These are phyloP conservation scores for Resseliella maxima DNA, from an alignment of 2,888 invertebrate genomes.

Conservation along the genomic window DNA sequence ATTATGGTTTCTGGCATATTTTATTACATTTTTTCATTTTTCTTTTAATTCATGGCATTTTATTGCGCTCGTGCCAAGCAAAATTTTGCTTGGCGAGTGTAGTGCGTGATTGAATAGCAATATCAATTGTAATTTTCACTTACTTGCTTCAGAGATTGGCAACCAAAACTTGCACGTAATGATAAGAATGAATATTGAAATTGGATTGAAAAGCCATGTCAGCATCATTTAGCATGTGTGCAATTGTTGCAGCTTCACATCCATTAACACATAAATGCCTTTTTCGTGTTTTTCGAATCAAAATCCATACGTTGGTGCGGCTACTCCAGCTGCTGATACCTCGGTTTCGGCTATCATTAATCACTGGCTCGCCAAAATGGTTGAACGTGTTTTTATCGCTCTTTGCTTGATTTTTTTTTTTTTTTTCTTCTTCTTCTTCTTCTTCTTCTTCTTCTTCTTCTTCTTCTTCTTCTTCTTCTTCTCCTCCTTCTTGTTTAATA, in stretches of 20 bases:
- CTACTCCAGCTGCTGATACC: not conserved
- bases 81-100: no score
- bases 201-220: slow-evolving; percentile 60
- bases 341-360: not conserved
- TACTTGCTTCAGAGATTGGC: slow-evolving; percentile 41
- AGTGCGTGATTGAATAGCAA: not conserved
- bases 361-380: not conserved
- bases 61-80: no score
- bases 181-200: slow-evolving; percentile 34
- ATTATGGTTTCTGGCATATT: no score
- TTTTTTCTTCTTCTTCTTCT: no score
- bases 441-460: no score
- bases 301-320: slow-evolving; percentile 24
- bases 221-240: slow-evolving; percentile 60
- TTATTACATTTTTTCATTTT: slow-evolving; percentile 52
- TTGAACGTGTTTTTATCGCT: not conserved
- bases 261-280: slow-evolving; percentile 48
- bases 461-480: no score
- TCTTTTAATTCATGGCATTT: no score
- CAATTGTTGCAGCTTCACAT: slow-evolving; percentile 16
- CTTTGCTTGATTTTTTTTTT: not conserved
- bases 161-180: not conserved
- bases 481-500: not conserved
- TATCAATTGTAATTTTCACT: not conserved
- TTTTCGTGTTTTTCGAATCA: slow-evolving; percentile 6